phyloP scores from a whole-genome alignment of 2,888 invertebrate genomes.

The Dermolepida albohirtum region DNA sequence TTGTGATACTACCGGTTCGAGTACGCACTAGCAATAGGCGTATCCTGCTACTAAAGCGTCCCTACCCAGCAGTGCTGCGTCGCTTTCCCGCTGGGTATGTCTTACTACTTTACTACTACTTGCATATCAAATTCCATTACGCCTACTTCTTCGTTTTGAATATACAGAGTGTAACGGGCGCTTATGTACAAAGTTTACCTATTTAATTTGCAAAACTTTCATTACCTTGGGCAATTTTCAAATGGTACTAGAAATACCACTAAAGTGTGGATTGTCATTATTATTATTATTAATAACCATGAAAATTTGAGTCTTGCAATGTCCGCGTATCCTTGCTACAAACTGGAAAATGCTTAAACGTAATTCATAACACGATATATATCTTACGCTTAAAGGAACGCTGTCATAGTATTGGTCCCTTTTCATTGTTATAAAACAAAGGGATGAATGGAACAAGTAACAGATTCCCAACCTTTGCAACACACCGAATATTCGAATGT shows the following conservation, averaged over 20 bases:
- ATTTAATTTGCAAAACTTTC: too few species aligned
- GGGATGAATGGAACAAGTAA: constrained; percentile 82
- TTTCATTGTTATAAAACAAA: constrained; percentile 52
- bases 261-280: not conserved
- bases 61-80: too few species aligned
- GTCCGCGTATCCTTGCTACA: not conserved
- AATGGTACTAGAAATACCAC: constrained; percentile 13
- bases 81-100: too few species aligned
- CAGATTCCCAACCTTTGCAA: constrained; percentile 88
- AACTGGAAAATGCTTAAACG: not conserved
- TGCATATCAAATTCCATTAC: too few species aligned
- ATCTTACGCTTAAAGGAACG: constrained; percentile 4
- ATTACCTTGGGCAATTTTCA: constrained; percentile 10
- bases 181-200: too few species aligned
- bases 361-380: not conserved
- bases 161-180: too few species aligned
- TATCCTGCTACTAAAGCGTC: too few species aligned
- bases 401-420: not conserved
- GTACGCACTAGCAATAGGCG: too few species aligned
- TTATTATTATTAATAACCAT: not conserved
- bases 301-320: constrained; percentile 2
- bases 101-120: too few species aligned
- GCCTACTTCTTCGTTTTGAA: too few species aligned
- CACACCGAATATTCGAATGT: constrained; percentile 88
- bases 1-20: too few species aligned